Percentiles rank a stretch among this genome's conserved stretches.
phyloP scores from a whole-genome alignment of 2,797 vertebrate genomes.

The Protonibea diacanthus region DNA sequence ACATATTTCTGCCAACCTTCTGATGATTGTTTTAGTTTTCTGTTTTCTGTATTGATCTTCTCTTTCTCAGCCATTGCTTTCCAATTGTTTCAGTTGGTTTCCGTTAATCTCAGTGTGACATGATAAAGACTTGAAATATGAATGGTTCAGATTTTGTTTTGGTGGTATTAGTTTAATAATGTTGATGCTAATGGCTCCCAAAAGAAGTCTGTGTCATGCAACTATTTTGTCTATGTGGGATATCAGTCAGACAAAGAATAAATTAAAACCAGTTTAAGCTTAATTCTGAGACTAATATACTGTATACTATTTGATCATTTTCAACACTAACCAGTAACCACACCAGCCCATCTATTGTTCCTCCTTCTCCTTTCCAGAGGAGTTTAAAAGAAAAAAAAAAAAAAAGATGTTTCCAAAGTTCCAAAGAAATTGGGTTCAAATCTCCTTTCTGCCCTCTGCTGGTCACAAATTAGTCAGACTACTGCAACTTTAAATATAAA shows the following conservation, averaged over 20 bases:
- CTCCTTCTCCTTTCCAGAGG: background rate
- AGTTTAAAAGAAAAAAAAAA: background rate
- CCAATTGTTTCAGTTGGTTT: background rate
- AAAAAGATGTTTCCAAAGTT: background rate
- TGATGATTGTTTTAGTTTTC: too few relatives aligned
- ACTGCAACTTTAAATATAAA: slow-evolving; percentile 1
- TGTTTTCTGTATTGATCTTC: background rate
- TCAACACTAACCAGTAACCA: background rate
- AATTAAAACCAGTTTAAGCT: background rate
- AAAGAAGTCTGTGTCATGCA: background rate
- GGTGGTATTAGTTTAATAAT: background rate
- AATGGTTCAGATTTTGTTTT: background rate
- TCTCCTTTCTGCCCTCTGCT: slow-evolving; percentile 12
- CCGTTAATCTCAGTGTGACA: background rate
- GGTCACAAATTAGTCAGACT: background rate
- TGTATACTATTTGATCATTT: too few relatives aligned
- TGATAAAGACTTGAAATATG: background rate
- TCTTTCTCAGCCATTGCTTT: background rate
- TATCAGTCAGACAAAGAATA: background rate
- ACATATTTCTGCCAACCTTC: background rate
- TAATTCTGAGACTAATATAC: background rate
- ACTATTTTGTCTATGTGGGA: background rate
- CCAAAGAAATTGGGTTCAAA: background rate
- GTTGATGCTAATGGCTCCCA: background rate
- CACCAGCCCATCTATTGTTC: too few relatives aligned